Base-by-base conservation (phyloP, 2,888 invertebrate species). In the Petrophora chlorosata region DNA sequence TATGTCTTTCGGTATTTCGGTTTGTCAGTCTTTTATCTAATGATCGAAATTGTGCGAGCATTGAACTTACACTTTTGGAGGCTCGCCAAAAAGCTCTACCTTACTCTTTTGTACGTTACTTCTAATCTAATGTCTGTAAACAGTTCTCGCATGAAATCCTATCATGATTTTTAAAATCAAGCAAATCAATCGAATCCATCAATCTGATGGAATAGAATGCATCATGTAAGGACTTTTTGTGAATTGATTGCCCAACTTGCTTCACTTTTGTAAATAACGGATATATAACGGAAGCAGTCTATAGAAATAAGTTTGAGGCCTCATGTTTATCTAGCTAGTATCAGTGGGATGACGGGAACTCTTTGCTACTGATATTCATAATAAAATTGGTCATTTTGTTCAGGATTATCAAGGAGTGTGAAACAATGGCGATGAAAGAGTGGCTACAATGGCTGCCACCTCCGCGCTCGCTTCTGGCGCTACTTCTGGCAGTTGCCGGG, bases 391-490 rank as follows among this genome's bases (percentile, higher is more conserved):
- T 2, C 5, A 12, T 12, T 10, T 7, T 33, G 16, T 33, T n/a
- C 26, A 35, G 19, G 9, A 16, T 14, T 32, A n/a, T 3, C 10
- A 16, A 9, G 9, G 19, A 14, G 29, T 8, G 9, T 3, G 25
- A 12, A 17, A 17, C 16, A 2, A 96, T 96, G 96, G 93, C 95
- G 46, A 93, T 95, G 84, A 96, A 96, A 77, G 93, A 95, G 74
- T 94, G 94, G 92, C 91, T 95, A 50, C 92, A 94, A 60, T 92
- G 93, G 77, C 88, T 95, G 65, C 92, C 95, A 44, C 95, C 94
- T 57, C 95, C 96, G 23, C 91, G 94, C 19, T 95, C 95, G 57
- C 82, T 96, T 43, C 94, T 95, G 63, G 93, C 97, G 43, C 86
- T 97, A 60, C 88, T 93, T 60, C 89, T 97, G 65, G 95, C 96